phyloP scores from a whole-genome alignment of 2,113 vertebrate species.

The Marmota flaviventris region DNA sequence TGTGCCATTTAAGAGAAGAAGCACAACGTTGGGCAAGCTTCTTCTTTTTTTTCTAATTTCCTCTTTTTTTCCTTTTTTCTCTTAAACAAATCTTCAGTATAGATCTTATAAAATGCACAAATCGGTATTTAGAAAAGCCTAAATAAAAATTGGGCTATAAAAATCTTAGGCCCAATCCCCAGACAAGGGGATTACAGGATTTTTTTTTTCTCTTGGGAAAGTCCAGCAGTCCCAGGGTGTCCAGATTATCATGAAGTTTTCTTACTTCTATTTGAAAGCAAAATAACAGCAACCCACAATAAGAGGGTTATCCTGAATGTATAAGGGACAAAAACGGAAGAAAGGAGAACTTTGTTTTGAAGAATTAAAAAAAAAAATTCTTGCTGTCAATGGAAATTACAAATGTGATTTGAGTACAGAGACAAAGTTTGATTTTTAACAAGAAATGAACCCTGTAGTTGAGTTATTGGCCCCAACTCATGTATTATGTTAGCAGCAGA shows the following conservation, averaged over 20 bases:
- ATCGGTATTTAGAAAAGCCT: background rate
- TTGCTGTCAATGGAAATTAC: slow-evolving; percentile 28
- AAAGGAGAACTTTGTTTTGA: background rate
- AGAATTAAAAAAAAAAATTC: background rate
- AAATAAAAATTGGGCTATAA: background rate
- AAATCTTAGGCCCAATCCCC: background rate
- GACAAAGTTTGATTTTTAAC: background rate
- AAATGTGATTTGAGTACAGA: background rate
- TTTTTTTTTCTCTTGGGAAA: slow-evolving; percentile 20
- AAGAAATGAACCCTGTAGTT: background rate
- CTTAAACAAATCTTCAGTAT: background rate
- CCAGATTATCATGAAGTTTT: slow-evolving; percentile 3
- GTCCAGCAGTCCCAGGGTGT: background rate
- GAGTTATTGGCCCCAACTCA: background rate
- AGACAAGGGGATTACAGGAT: background rate
- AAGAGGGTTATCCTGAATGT: background rate
- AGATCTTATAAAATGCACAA: background rate
- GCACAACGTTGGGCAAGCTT: background rate
- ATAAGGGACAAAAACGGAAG: background rate
- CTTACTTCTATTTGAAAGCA: background rate
- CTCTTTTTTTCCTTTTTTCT: background rate
- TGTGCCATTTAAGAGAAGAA: background rate
- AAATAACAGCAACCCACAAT: slow-evolving; percentile 12
- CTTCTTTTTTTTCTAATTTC: background rate
- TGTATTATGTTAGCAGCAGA: accelerated